Conservation (phyloP, 2,113 vertebrate species). For the Labeo rohita region DNA sequence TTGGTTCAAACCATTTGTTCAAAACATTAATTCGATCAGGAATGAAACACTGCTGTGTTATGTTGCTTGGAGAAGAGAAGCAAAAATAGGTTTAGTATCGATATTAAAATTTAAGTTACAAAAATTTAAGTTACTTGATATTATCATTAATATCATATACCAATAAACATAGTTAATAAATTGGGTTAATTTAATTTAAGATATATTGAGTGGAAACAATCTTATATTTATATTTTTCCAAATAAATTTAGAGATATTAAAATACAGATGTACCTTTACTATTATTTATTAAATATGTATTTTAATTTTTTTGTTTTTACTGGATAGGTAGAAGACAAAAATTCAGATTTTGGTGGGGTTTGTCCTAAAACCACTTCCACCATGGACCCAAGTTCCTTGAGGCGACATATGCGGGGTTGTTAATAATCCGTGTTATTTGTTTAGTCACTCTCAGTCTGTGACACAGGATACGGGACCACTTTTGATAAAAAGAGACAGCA, state of each 20-base stretch:
- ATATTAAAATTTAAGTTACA: too few species aligned
- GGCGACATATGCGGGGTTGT: conserved; percentile 45
- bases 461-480: conserved; percentile 71
- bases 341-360: not conserved
- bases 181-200: too few species aligned
- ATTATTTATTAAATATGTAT: not conserved
- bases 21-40: not conserved
- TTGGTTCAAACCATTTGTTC: not conserved
- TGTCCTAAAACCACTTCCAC: conserved; percentile 11
- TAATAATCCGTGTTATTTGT: conserved; percentile 52
- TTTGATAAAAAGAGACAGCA: conserved; percentile 75
- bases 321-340: not conserved
- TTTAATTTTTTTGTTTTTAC: not conserved
- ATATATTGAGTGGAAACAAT: too few species aligned
- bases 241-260: not conserved
- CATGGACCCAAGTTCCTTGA: conserved; percentile 59
- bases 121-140: too few species aligned
- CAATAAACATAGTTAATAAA: too few species aligned
- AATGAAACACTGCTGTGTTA: not conserved
- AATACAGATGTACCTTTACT: not conserved
- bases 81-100: too few species aligned
- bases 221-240: not conserved
- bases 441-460: conserved; percentile 61
- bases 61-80: not conserved
- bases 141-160: too few species aligned